These are phyloP conservation scores for Panulirus ornatus DNA, from an alignment of 1,140 invertebrate species.

Conservation along the genomic window DNA sequence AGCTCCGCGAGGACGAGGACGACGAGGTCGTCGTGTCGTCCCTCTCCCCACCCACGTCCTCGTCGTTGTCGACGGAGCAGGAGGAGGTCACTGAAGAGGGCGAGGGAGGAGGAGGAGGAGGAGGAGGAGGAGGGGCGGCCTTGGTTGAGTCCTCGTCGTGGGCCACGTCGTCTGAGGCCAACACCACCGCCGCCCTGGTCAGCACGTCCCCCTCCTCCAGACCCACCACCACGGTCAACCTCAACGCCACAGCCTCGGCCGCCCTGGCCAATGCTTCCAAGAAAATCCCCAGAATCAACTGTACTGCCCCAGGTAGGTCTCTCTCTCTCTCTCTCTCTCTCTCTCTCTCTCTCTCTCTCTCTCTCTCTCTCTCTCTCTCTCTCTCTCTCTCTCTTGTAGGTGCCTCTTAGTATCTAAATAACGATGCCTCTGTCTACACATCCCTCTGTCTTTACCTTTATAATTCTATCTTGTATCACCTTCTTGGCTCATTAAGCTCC, in stretches of 20 bases:
- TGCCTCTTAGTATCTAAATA: too few species aligned
- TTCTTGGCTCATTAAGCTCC: too few species aligned
- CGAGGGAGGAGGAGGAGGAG: not conserved
- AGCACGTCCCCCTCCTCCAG: not conserved
- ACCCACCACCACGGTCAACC: not conserved
- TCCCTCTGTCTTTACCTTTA: too few species aligned
- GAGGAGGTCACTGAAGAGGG: too few species aligned
- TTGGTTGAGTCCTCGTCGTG: not conserved
- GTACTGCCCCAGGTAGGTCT: constrained; percentile 41
- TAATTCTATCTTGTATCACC: too few species aligned
- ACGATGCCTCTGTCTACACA: too few species aligned
- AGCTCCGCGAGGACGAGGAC: not conserved
- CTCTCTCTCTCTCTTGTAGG: not conserved
- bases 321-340: not conserved
- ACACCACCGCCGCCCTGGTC: not conserved
- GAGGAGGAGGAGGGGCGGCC: not conserved
- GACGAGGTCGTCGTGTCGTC: not conserved
- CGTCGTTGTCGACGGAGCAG: not conserved
- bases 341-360: not conserved
- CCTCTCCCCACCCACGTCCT: not conserved
- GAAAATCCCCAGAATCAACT: constrained; percentile 23
- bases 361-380: not conserved
- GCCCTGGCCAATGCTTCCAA: not conserved
- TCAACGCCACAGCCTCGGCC: not conserved
- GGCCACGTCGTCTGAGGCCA: not conserved